Base-by-base conservation (phyloP, 2,797 vertebrate species). In the Syndactyla subalaris region DNA sequence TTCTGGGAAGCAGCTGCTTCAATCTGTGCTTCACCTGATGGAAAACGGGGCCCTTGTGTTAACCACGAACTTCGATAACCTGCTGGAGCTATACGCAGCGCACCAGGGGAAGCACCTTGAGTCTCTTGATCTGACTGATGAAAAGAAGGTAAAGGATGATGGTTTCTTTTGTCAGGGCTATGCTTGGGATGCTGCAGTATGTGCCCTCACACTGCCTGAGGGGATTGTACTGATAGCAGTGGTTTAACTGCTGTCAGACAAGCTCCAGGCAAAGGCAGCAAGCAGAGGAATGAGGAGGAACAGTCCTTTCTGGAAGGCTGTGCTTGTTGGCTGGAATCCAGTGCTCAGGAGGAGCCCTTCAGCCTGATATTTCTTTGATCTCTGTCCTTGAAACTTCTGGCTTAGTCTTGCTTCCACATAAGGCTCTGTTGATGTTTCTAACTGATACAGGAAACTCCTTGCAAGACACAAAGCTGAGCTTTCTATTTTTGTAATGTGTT, bases 21-120 rank as follows among this genome's bases (percentile, higher is more conserved):
- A 98, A 77, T 99, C 99, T 0, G 99, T 99, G 93, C 98, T 99
- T 76, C 99, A 99, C 93, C 39, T 99, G 68, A 99, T 99, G 99
- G 99, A 99, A 95, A 98, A 99, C 0, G 99, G 99, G 3, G 98
- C 99, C 0, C 98, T 99, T 13, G 99, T 99, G 24, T 97, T 99
- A 92, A 99, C 99, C 41, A 99, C 99, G 5, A 99, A 99, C 97
- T 99, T 99, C 4, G 99, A 99, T 96, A 99, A 99, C 97, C 98
- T 99, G 86, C 93, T 99, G 96, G 99, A 99, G 96, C 98, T 99
- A 82, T 99, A 99, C 3, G 99, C 99, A 8, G 98, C 98, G 5
- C 99, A 99, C 89, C 99, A 99, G 95, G 99, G 98, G 85, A 99
- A 99, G 80, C 98, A 99, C 10, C 98, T 99, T 24, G 99, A 99